Evolutionary conservation across 2,888 invertebrate genomes (phyloP), one percentile per base, ranked within the genome.

Genomic region (Leptopilina myrica): DNA sequence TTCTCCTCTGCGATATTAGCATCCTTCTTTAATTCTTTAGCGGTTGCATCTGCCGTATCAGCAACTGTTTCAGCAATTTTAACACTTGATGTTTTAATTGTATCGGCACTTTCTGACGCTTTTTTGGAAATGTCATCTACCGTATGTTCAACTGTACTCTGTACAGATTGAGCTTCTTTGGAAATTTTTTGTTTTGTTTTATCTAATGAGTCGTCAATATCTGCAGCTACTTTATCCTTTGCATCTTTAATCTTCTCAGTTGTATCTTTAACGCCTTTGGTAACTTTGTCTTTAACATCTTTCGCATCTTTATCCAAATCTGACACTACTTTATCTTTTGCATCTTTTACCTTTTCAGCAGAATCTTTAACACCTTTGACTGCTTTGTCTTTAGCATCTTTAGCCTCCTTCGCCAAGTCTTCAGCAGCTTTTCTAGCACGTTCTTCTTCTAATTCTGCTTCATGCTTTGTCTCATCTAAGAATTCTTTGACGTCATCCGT

Each of bases 11-110:
- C 66, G 11, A 53, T 40, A 26, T 78, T 76, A 5, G 33, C 33
- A 26, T 87, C 81, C 26, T 79, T 83, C 93, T 86, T 93, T 93
- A 81, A 93, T 93, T 79, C 76, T n/a, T 76, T 62, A 4, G 20
- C 67, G 12, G 69, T 53, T 12, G 20, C 26, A 75, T 78, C 78
- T 49, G 86, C 86, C 0, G 77, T 76, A n/a, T 78, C 79, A 33
- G 81, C 78, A 1, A 80, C 65, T n/a, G 83, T 84, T 6, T 84
- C 81, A 26, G 82, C 78, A 0, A 84, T 59, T 80, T 84, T 56
- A n/a, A 84, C 80, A 0, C 67, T 64, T 3, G 76, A 79, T 66
- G 84, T 76, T 15, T 64, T 73, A 12, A 49, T 79, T 46, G 80
- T 81, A 2, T 79, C 77, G 12, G 73, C 43, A 66, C 82, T 66